These are phyloP conservation scores for Trichacis sp. DNA, from an alignment of 2,888 invertebrate genomes.

Conservation along the genomic window DNA sequence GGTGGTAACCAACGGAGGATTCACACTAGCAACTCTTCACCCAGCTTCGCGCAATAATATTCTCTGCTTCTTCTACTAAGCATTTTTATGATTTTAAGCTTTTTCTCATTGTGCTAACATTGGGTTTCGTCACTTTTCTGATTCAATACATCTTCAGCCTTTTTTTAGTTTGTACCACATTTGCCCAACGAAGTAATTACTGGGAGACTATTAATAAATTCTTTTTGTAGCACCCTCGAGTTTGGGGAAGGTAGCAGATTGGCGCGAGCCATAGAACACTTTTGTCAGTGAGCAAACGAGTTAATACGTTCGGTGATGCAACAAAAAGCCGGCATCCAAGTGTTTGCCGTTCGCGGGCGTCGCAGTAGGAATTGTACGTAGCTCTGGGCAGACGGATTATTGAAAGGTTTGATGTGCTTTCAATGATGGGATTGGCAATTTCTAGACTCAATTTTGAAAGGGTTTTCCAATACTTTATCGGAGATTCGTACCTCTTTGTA, in stretches of 20 bases:
- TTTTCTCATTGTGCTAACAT: slow-evolving; percentile 4
- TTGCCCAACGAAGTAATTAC: slow-evolving; percentile 8
- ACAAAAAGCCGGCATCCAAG: slow-evolving; percentile 12
- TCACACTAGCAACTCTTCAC: too few relatives aligned
- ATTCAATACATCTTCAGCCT: slow-evolving; percentile 8
- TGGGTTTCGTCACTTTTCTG: slow-evolving; percentile 9
- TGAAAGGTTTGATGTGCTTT: too few relatives aligned
- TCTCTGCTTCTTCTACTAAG: too few relatives aligned
- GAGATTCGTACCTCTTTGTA: too few relatives aligned
- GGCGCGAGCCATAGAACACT: slow-evolving; percentile 14
- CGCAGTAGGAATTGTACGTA: too few relatives aligned
- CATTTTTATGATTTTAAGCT: slow-evolving; percentile 14
- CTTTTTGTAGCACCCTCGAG: slow-evolving; percentile 11
- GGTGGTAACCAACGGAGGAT: too few relatives aligned
- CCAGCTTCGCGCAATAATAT: slow-evolving; percentile 2
- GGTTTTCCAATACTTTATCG: too few relatives aligned
- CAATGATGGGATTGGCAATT: too few relatives aligned
- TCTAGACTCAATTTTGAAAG: too few relatives aligned
- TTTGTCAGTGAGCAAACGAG: slow-evolving; percentile 15
- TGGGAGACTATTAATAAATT: slow-evolving; percentile 12
- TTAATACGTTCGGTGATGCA: slow-evolving; percentile 11
- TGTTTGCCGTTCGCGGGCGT: not conserved
- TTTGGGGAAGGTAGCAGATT: slow-evolving; percentile 17
- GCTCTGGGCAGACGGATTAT: too few relatives aligned
- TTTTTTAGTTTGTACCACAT: slow-evolving; percentile 11